These are phyloP conservation scores for Mellilla xanthometata DNA, from an alignment of 2,888 invertebrate genomes.

Conservation along the genomic window DNA sequence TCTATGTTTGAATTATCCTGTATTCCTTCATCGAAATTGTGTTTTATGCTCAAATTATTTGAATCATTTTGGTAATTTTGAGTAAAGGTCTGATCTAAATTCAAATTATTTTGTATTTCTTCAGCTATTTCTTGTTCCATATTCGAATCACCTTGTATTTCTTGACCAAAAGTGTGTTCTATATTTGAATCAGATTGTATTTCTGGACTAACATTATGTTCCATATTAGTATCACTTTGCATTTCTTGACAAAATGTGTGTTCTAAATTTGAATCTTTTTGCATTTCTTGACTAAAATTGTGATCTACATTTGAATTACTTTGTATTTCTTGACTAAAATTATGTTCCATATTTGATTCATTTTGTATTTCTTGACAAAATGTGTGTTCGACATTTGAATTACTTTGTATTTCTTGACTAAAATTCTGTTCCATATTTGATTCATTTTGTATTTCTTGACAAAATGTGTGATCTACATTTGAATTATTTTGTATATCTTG, in stretches of 20 bases:
- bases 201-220: background rate
- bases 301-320: slow-evolving; percentile 1
- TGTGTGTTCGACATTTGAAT: slow-evolving; percentile 1
- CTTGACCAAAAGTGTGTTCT: background rate
- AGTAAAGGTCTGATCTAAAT: background rate
- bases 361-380: background rate
- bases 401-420: background rate
- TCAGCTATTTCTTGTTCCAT: background rate
- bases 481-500: background rate
- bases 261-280: slow-evolving; percentile 1
- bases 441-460: background rate
- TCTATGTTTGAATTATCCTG: background rate
- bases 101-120: background rate
- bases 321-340: background rate
- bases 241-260: background rate
- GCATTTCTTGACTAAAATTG: background rate
- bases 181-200: background rate
- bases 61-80: background rate
- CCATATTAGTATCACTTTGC: background rate
- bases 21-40: background rate
- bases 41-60: background rate
- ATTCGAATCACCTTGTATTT: background rate
- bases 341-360: background rate
- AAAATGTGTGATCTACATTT: background rate
- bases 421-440: slow-evolving; percentile 1